Base-by-base conservation (phyloP, 2,888 invertebrate genomes). In the Periphyllus acericola region DNA sequence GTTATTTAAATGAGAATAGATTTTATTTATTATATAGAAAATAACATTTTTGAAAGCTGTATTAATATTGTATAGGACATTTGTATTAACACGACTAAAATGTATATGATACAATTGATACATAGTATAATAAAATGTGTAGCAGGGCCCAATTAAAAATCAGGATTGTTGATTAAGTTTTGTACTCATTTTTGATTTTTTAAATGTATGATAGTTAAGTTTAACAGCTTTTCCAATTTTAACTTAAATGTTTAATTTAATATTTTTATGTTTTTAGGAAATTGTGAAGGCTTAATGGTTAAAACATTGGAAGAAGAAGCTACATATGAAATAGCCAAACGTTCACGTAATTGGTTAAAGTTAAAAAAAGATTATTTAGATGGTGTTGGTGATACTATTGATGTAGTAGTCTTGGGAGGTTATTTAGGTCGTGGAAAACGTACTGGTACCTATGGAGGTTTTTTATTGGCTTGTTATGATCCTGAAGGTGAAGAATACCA, bases 251-350 rank as follows among this genome's bases (percentile, higher is more conserved):
- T 32, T 21, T 32, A 32, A n/a, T 46, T 71, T 72, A 72, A 36
- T 36, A 8, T 81, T 0, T 40, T 3, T 60, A 25, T 36, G 60
- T 40, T 17, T 85, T 0, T 91, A 93, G 98, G 96, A 85, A 98
- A 98, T 91, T 99, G 99, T 92, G 99, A 99, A 93, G 99, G 99
- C 1, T 93, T 99, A 88, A 99, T 99, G 99, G 97, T 99, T 14
- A 99, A 99, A 93, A 97, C 98, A 0, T 92, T 99, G 83, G 94
- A 95, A 90, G 94, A 95, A 55, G 95, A 96, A 90, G 97, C 99
- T 0, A 96, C 96, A 0, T 99, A 99, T 92, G 99, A 99, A 93
- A 99, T 99, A 90, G 99, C 99, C 0, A 96, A 98, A 90, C 93
- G 99, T 71, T 97, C 97, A 0, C 94, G 95, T 90, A 98, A 98